Evolutionary conservation across 2,888 invertebrate genomes (phyloP).

Genomic region (Celastrina argiolus): DNA sequence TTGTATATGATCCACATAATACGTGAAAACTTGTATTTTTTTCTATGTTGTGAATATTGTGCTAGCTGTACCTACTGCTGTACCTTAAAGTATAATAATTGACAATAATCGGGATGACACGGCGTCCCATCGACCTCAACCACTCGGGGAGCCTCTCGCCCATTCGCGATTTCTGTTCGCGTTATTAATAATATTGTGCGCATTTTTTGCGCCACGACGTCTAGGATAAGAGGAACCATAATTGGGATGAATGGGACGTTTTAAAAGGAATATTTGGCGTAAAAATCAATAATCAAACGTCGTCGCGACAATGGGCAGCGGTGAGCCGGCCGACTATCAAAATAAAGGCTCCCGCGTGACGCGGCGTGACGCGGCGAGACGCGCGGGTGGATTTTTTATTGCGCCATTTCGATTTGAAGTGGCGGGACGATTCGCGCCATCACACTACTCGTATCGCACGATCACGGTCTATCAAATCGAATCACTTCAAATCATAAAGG

Average conservation of each 20-base stretch:
- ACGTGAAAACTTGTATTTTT: too few relatives aligned
- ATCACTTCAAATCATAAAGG: constrained; percentile 20
- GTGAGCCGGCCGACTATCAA: constrained; percentile 72
- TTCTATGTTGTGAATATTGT: too few relatives aligned
- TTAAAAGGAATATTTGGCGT: constrained; percentile 73
- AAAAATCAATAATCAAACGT: constrained; percentile 76
- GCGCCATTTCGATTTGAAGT: constrained; percentile 47
- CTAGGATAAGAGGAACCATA: constrained; percentile 65
- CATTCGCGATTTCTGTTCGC: constrained; percentile 64
- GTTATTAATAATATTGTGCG: constrained; percentile 72
- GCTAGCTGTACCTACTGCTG: too few relatives aligned
- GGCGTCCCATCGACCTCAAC: constrained; percentile 26
- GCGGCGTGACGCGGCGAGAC: constrained; percentile 65
- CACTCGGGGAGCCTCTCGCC: constrained; percentile 33
- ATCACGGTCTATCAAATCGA: constrained; percentile 28
- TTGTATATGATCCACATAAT: too few relatives aligned
- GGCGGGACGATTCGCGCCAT: constrained; percentile 51
- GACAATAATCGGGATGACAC: constrained; percentile 32
- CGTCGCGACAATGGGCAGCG: constrained; percentile 61
- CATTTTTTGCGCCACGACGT: constrained; percentile 59
- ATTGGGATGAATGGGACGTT: constrained; percentile 66
- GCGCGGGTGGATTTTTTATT: constrained; percentile 73
- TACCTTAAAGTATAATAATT: too few relatives aligned
- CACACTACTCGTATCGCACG: constrained; percentile 33
- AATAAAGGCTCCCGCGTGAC: constrained; percentile 68